phyloP scores from a whole-genome alignment of 2,797 vertebrate genomes.

The Lagocephalus sceleratus region DNA sequence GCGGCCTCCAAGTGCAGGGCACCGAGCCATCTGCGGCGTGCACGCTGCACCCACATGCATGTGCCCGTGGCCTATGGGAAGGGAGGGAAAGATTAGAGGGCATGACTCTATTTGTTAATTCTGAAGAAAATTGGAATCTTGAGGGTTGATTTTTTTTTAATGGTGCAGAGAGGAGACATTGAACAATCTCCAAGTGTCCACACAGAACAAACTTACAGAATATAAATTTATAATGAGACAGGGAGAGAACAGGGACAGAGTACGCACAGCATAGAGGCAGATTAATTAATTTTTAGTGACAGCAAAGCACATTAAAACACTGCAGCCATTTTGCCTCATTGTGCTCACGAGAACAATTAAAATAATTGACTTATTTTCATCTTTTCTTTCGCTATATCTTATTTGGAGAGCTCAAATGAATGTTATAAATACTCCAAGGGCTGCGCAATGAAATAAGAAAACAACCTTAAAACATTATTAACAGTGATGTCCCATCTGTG shows the following conservation, averaged over 20 bases:
- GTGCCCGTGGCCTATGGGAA: conserved; percentile 38
- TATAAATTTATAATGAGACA: background rate
- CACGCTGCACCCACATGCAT: conserved; percentile 43
- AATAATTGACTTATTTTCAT: background rate
- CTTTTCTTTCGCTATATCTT: background rate
- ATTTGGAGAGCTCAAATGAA: too few species aligned
- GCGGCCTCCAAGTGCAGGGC: conserved; percentile 69
- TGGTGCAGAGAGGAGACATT: background rate
- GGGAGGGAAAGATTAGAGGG: conserved; percentile 38
- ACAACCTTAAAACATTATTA: too few species aligned
- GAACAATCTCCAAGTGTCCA: too few species aligned
- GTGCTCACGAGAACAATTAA: background rate
- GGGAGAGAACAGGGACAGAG: background rate
- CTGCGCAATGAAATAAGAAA: too few species aligned
- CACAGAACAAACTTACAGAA: conserved; percentile 10
- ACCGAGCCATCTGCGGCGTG: conserved; percentile 50
- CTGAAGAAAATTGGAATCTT: conserved; percentile 29
- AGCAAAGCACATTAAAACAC: background rate
- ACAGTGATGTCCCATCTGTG: too few species aligned
- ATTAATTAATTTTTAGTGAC: too few species aligned
- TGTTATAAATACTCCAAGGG: too few species aligned
- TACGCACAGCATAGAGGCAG: too few species aligned
- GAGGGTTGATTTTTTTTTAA: conserved; percentile 14
- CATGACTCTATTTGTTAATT: conserved; percentile 41
- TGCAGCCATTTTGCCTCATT: background rate